Conservation (phyloP, 2,113 vertebrate species). For the Thoracochromis brauschi region DNA sequence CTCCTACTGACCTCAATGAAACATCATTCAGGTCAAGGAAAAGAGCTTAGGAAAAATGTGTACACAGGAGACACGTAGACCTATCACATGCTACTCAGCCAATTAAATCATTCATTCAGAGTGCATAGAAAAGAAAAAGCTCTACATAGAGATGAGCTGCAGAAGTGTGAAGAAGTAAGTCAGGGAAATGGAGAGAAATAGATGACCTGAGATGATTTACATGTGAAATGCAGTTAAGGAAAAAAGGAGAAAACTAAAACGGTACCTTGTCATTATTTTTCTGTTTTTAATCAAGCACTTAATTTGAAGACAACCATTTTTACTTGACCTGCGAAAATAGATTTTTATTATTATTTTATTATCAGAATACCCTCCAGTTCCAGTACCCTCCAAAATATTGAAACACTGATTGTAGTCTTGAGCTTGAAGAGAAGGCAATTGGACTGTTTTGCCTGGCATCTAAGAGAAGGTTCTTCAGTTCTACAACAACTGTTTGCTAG, state of each 20-base stretch:
- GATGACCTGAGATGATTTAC: not conserved
- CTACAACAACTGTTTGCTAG: not conserved
- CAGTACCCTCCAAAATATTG: not conserved
- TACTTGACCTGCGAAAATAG: fast-evolving
- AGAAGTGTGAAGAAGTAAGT: not conserved
- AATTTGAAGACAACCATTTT: not conserved
- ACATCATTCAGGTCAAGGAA: not conserved
- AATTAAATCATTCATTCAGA: not conserved
- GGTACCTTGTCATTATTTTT: not conserved
- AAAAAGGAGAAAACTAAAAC: not conserved
- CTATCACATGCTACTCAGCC: not conserved
- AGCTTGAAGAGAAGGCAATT: not conserved
- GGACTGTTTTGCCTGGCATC: not conserved
- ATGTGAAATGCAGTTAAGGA: not conserved
- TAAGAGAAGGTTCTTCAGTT: not conserved
- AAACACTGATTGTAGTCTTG: not conserved
- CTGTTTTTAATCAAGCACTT: not conserved
- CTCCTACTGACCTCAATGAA: not conserved
- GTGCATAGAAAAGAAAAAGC: not conserved
- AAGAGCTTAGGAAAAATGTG: fast-evolving
- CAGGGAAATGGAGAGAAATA: not conserved
- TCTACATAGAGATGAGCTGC: not conserved
- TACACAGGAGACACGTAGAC: not conserved
- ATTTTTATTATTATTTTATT: not conserved
- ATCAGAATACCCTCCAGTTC: not conserved